These are phyloP conservation scores for Brenthis daphne DNA, from an alignment of 2,888 invertebrate genomes.

Conservation along the genomic window DNA sequence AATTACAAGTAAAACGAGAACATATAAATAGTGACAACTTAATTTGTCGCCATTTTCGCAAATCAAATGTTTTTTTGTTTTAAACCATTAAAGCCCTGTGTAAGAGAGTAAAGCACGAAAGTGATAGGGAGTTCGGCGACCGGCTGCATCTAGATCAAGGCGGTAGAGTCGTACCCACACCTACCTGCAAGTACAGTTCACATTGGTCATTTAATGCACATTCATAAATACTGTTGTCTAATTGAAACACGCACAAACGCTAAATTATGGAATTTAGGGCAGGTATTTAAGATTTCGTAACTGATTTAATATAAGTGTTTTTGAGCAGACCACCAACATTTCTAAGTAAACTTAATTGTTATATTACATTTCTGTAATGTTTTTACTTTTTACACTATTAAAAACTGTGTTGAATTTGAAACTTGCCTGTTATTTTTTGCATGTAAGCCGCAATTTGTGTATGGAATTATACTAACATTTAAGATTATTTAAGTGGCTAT, in stretches of 20 bases:
- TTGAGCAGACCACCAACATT: background rate
- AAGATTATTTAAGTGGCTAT: background rate
- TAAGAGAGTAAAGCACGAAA: conserved; percentile 34
- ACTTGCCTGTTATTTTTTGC: background rate
- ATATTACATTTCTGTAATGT: background rate
- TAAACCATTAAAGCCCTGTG: conserved; percentile 17
- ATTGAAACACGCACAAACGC: conserved; percentile 18
- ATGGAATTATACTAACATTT: background rate
- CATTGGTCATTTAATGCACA: conserved; percentile 24
- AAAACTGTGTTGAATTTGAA: background rate
- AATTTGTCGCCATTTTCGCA: too few relatives aligned
- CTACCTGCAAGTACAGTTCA: conserved; percentile 28
- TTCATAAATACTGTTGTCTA: conserved; percentile 30
- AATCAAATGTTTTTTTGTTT: background rate
- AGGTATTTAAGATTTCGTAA: conserved; percentile 26
- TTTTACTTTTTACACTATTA: background rate
- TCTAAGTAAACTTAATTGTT: conserved; percentile 1
- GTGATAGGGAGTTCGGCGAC: conserved; percentile 33
- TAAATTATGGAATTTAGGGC: conserved; percentile 26
- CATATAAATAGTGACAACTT: too few relatives aligned
- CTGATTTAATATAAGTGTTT: background rate
- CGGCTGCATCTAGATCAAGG: conserved; percentile 43
- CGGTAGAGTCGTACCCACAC: conserved; percentile 14
- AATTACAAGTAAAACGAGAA: too few relatives aligned
- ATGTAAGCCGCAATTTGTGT: background rate